These are phyloP conservation scores for Drosophila leonis DNA, from an alignment of 2,888 invertebrate genomes.

Conservation along the genomic window DNA sequence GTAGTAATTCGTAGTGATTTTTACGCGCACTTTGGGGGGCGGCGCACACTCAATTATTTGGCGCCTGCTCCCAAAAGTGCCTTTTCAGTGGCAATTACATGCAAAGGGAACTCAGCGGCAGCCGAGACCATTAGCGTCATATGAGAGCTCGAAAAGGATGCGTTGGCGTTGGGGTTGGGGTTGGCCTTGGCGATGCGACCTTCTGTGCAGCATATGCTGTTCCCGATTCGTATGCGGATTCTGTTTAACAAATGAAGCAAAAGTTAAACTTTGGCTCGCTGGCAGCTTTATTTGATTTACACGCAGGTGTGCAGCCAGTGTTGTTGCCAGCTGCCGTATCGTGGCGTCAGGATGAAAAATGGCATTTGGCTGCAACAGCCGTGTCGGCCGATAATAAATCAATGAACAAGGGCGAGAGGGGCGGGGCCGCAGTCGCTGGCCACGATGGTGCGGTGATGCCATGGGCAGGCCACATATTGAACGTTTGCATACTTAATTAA, in stretches of 20 bases:
- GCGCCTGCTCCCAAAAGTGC: not conserved
- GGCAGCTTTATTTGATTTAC: conserved; percentile 64
- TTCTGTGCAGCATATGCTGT: conserved; percentile 35
- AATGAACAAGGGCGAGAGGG: conserved; percentile 35
- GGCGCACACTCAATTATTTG: conserved; percentile 37
- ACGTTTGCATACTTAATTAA: conserved; percentile 72
- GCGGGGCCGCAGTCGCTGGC: not conserved
- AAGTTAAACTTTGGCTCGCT: conserved; percentile 61
- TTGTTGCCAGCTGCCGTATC: conserved; percentile 8
- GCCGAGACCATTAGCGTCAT: conserved; percentile 38
- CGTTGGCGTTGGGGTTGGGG: not conserved
- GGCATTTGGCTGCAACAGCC: conserved; percentile 37
- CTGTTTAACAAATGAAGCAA: conserved; percentile 72
- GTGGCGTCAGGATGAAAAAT: conserved; percentile 64
- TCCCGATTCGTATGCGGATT: conserved; percentile 39
- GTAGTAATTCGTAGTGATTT: conserved; percentile 7
- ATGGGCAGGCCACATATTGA: conserved; percentile 41
- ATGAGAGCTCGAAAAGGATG: conserved; percentile 37
- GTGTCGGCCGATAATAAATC: conserved; percentile 62
- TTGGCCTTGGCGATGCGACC: conserved; percentile 44
- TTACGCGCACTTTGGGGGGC: conserved; percentile 1
- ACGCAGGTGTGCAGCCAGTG: conserved; percentile 40
- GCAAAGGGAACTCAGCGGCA: conserved; percentile 3
- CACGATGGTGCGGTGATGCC: conserved; percentile 13
- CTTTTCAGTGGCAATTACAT: conserved; percentile 33